Percentiles rank a stretch among this genome's conserved stretches.
phyloP scores from a whole-genome alignment of 2,888 invertebrate species.

The Pinctada fucata region DNA sequence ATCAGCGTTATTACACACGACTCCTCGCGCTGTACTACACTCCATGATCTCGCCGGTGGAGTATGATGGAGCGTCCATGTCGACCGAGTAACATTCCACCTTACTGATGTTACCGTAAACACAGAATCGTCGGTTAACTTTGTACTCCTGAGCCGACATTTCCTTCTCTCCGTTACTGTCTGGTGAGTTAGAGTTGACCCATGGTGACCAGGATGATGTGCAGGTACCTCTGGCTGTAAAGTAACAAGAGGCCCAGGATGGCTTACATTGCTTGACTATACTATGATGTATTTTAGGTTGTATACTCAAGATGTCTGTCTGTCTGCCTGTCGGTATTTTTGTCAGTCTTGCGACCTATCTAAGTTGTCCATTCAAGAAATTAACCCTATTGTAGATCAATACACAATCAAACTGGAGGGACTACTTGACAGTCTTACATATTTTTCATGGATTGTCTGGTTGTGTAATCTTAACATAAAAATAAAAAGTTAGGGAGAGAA shows the following conservation, averaged over 20 bases:
- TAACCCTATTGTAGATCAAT: no score
- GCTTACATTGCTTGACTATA: no score
- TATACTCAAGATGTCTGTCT: no score
- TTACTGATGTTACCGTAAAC: constrained; percentile 60
- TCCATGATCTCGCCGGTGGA: constrained; percentile 55
- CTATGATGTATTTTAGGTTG: no score
- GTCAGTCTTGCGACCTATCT: no score
- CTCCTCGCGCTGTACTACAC: constrained; percentile 82
- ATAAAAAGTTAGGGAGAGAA: no score
- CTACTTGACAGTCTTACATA: no score
- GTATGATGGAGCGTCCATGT: constrained; percentile 55
- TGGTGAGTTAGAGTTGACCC: constrained; percentile 60
- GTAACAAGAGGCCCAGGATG: neutral
- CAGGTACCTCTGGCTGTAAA: constrained; percentile 16
- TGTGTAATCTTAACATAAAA: no score
- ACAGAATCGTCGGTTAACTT: constrained; percentile 59
- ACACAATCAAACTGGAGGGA: no score
- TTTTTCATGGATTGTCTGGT: no score
- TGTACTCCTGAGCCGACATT: constrained; percentile 47
- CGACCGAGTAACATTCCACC: constrained; percentile 67
- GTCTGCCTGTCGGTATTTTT: no score
- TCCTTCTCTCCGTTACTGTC: constrained; percentile 59
- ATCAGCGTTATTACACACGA: constrained; percentile 80
- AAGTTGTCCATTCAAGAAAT: no score
- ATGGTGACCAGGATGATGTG: constrained; percentile 55